Evolutionary conservation across 2,888 invertebrate species (phyloP).

Genomic region (Himalopsyche anomala): DNA sequence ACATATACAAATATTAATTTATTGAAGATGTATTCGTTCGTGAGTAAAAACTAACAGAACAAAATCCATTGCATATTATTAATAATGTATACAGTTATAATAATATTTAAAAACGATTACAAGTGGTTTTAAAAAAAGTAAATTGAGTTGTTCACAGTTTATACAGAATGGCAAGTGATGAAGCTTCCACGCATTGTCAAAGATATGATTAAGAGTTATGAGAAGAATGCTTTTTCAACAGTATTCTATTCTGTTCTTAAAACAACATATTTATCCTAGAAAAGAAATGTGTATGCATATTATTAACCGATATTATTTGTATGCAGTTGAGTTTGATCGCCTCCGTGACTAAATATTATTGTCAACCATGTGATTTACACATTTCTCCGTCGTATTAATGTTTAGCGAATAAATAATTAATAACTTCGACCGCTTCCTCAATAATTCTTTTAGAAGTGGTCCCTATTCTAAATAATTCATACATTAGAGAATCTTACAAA

Average conservation of each 20-base stretch:
- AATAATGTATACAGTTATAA: slow-evolving; percentile 70
- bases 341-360: slow-evolving; percentile 46
- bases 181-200: slow-evolving; percentile 51
- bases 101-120: slow-evolving; percentile 69
- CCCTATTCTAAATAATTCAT: slow-evolving; percentile 64
- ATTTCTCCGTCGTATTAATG: slow-evolving; percentile 62
- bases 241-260: slow-evolving; percentile 46
- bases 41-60: slow-evolving; percentile 56
- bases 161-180: slow-evolving; percentile 38
- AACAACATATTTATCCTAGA: slow-evolving; percentile 36
- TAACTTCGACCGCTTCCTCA: slow-evolving; percentile 67
- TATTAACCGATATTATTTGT: background rate
- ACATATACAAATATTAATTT: slow-evolving; percentile 60
- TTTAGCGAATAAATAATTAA: slow-evolving; percentile 65
- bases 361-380: slow-evolving; percentile 67
- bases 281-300: slow-evolving; percentile 41
- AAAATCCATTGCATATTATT: slow-evolving; percentile 67
- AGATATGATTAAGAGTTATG: slow-evolving; percentile 45
- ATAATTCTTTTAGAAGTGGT: slow-evolving; percentile 64
- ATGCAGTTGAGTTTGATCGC: slow-evolving; percentile 8
- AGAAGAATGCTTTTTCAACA: slow-evolving; percentile 49
- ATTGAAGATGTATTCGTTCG: slow-evolving; percentile 65
- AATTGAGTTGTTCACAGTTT: slow-evolving; percentile 2
- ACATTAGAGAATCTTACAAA: slow-evolving; percentile 61
- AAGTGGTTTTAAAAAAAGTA: slow-evolving; percentile 67